These are phyloP conservation scores for Notolabrus celidotus DNA, from an alignment of 2,797 vertebrate genomes.

Conservation along the genomic window DNA sequence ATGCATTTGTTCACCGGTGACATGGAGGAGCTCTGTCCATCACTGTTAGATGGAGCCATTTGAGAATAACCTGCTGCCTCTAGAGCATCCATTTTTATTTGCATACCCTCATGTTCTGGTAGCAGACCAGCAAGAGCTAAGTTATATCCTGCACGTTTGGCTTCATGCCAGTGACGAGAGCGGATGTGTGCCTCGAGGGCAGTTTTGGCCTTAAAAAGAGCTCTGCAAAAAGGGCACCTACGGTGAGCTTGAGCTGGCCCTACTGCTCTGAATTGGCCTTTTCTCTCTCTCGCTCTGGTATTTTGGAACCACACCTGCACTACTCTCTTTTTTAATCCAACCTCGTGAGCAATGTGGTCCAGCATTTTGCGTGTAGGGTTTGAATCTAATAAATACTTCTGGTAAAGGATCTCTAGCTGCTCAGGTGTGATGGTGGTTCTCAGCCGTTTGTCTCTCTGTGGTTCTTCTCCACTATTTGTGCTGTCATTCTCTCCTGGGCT, in stretches of 20 bases:
- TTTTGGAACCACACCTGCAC: conserved; percentile 99
- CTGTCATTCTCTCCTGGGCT: conserved; percentile 99
- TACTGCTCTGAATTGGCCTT: conserved; percentile 98
- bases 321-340: conserved; percentile 98
- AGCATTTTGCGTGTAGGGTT: conserved; percentile 99
- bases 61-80: conserved; percentile 92
- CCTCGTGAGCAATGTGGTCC: conserved; percentile 99
- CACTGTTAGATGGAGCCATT: conserved; percentile 87
- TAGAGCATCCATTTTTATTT: conserved; percentile 94
- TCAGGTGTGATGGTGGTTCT: conserved; percentile 99
- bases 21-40: conserved; percentile 93
- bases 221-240: conserved; percentile 97
- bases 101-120: conserved; percentile 92
- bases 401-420: conserved; percentile 98
- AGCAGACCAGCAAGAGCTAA: conserved; percentile 93
- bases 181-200: conserved; percentile 98
- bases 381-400: conserved; percentile 98
- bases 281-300: conserved; percentile 96
- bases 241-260: conserved; percentile 98
- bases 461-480: conserved; percentile 96
- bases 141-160: conserved; percentile 98
- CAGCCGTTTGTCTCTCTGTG: conserved; percentile 97
- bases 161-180: conserved; percentile 99
- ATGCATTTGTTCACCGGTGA: conserved; percentile 96
- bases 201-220: conserved; percentile 99